These are phyloP conservation scores for Napeogenes inachia DNA, from an alignment of 2,888 invertebrate species.

Conservation along the genomic window DNA sequence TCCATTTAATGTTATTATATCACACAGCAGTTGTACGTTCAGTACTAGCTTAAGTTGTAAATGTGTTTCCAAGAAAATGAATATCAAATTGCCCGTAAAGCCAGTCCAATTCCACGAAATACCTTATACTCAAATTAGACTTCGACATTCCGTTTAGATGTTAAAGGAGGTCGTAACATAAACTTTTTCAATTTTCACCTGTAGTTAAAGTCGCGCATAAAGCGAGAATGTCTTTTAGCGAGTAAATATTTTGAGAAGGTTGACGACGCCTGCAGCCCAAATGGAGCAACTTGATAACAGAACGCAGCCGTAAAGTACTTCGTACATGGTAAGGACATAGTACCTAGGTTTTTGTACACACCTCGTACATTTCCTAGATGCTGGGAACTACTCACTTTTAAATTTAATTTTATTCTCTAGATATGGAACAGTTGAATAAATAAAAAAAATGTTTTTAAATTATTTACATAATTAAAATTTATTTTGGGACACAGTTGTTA, in stretches of 20 bases:
- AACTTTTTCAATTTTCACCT: conserved; percentile 77
- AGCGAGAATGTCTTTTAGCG: conserved; percentile 51
- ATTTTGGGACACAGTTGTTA: no score
- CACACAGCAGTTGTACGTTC: background rate
- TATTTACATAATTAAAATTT: no score
- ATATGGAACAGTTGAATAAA: no score
- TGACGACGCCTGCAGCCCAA: conserved; percentile 64
- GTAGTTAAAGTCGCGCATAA: conserved; percentile 65
- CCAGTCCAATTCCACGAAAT: conserved; percentile 25
- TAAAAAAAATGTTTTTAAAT: no score
- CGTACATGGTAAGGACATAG: conserved; percentile 51
- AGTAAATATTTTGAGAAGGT: conserved; percentile 67
- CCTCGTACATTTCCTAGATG: no score
- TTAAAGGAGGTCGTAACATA: conserved; percentile 68
- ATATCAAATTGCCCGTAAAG: conserved; percentile 23
- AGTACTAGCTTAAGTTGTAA: conserved; percentile 4
- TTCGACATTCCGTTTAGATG: conserved; percentile 55
- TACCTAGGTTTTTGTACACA: conserved; percentile 21
- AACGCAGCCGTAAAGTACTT: conserved; percentile 64
- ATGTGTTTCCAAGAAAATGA: conserved; percentile 14
- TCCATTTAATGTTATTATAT: conserved; percentile 5
- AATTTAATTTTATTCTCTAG: no score
- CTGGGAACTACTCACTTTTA: no score
- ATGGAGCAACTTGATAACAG: conserved; percentile 67
- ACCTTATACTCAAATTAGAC: conserved; percentile 50